Percentiles rank a stretch among this genome's conserved stretches.
Conservation (phyloP, 2,113 vertebrate species). For the Corythaeola cristata region DNA sequence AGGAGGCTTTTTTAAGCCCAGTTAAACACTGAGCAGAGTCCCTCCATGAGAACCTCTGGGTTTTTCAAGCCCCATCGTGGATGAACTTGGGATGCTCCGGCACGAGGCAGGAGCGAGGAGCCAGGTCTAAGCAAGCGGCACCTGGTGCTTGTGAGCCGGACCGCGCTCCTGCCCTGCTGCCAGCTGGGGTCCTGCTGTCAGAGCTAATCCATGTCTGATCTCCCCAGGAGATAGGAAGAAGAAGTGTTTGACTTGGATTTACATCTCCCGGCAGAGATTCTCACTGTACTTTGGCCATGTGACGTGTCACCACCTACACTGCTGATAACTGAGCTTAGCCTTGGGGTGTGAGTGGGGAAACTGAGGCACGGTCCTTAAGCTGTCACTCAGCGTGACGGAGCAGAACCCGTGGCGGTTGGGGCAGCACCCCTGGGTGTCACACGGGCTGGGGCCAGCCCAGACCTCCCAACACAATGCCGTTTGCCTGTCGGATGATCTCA, state of each 20-base stretch:
- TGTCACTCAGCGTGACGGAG: too few relatives aligned
- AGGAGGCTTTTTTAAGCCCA: neutral
- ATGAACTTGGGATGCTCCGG: fast-evolving
- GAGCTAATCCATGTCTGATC: neutral
- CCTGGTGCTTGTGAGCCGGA: neutral
- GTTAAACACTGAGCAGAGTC: neutral
- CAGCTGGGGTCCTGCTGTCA: neutral
- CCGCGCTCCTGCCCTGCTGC: neutral
- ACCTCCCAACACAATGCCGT: fast-evolving
- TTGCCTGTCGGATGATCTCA: neutral
- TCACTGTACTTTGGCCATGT: fast-evolving
- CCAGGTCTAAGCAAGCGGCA: fast-evolving
- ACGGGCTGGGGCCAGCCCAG: neutral
- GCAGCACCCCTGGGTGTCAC: neutral
- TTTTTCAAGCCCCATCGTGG: neutral
- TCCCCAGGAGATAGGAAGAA: neutral
- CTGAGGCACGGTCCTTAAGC: fast-evolving
- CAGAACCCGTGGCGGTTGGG: neutral
- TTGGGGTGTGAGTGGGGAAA: neutral
- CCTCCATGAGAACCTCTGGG: fast-evolving
- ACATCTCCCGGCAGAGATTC: neutral
- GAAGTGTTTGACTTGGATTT: neutral
- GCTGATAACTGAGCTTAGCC: neutral
- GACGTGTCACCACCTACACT: neutral
- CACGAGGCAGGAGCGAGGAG: neutral